Evolutionary conservation across 2,797 vertebrate species (phyloP).

Genomic region (Crenichthys baileyi): DNA sequence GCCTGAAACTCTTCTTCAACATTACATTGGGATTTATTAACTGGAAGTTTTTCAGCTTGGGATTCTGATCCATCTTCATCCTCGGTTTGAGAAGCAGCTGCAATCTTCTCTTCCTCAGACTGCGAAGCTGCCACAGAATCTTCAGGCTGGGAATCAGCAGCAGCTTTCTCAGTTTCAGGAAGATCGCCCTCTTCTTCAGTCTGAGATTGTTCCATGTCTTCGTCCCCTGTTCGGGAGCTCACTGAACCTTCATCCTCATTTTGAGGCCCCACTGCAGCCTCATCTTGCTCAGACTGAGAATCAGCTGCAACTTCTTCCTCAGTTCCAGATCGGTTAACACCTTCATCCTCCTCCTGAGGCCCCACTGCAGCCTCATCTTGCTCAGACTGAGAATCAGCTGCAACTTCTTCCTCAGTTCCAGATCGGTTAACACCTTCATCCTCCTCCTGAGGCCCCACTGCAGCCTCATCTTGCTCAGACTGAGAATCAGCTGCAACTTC

Average conservation of each 20-base stretch:
- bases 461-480: constrained; percentile 6
- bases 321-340: too few relatives aligned
- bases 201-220: neutral
- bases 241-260: neutral
- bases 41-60: constrained; percentile 1
- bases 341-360: constrained; percentile 31
- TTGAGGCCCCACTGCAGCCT: neutral
- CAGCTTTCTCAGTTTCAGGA: neutral
- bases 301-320: constrained; percentile 8
- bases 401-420: neutral
- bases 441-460: constrained; percentile 26
- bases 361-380: neutral
- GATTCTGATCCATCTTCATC: neutral
- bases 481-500: neutral
- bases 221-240: neutral
- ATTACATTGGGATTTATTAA: constrained; percentile 9
- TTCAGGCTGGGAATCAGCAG: constrained; percentile 9
- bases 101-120: constrained; percentile 27
- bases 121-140: neutral
- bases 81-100: constrained; percentile 3
- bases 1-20: neutral
- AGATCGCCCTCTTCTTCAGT: constrained; percentile 2
- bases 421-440: too few relatives aligned
- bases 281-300: neutral
- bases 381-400: neutral